Base-by-base conservation (phyloP, 1,140 invertebrate genomes). In the Diprion similis region DNA sequence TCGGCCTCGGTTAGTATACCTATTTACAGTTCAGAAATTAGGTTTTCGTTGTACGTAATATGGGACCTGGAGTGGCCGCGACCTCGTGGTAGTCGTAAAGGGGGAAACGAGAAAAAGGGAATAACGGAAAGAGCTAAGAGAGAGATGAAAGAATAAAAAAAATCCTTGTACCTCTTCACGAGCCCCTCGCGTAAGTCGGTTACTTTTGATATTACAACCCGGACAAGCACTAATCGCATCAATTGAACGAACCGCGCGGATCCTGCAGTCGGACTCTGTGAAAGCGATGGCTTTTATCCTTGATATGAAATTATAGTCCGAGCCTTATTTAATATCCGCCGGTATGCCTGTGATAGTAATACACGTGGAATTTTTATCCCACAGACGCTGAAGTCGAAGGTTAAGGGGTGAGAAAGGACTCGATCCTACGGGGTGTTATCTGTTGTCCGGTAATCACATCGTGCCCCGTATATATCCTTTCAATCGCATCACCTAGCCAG, bases 1-100 rank as follows among this genome's bases (percentile, higher is more conserved):
- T 18, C 66, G 15, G 10, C 6, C 17, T 15, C 59, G 17, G 59
- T 15, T 64, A 64, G 59, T 17, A 64, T 64, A 64, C 59, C 13
- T 68, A 68, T 19, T 19, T 68, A 68, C 66, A 18, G 66, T 68
- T 19, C 17, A 68, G 66, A 18, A 68, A 68, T 45, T 19, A 68
- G 37, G 10, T 19, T 45, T 18, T 19, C 13, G 13, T 15, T 15
- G 59, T 64, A 15, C 17, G 66, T 18, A 68, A 68, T 18, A 68
- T 19, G 66, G 17, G 66, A 17, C n/a, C 51, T 9, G 24, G 24
- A 37, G 24, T 37, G 24, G 24, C 24, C 51, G 51, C 51, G 19
- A 68, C 13, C 66, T 45, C 18, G 19, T 45, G 18, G 66, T 68
- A 68, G 17, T 18, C 37, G 37, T 68, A 68, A 68, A 19, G 18